Evolutionary conservation across 2,113 vertebrate genomes (phyloP), one percentile per base, ranked within the genome.

Genomic region (Myrmecophaga tridactyla): DNA sequence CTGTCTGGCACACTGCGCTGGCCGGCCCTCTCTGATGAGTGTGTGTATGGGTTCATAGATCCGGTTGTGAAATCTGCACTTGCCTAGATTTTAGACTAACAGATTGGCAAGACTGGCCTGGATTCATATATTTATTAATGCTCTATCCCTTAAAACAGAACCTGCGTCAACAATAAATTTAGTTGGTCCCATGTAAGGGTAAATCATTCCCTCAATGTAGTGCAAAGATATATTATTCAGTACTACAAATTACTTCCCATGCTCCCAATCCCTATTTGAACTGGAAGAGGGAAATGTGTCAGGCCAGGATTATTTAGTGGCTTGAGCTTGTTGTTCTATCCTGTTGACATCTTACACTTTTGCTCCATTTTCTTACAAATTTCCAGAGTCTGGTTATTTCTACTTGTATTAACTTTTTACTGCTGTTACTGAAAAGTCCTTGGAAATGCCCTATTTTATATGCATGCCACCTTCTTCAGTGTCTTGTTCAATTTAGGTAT

Each of bases 291-390:
- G 4, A 89, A 39, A 23, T 20, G 23, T 1, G 4, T 70, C 1
- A 5, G n/a, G 23, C 34, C 60, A 90, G 13, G 20, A n/a, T 41
- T 15, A 21, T 60, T 86, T 4, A 56, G 4, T 51, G 36, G 3
- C 27, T 43, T 0, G 20, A 43, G 7, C 0, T 6, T 56, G 58
- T 69, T 18, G 1, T 34, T 82, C 27, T 31, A 1, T 76, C 14
- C n/a, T 34, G 1, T 7, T 58, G 60, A 6, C 0, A 17, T 39
- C 41, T 75, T 14, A 0, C 1, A 18, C 3, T 39, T 65, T 63
- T 63, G 48, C 73, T 87, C 51, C 51, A 78, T 31, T 82, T 86
- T 77, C 56, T 86, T 65, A 48, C 13, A 70, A 20, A 51, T 17
- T 77, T 96, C 62, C 51, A 41, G 7, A 7, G 18, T 60, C 70